A percentile compares a stretch with the other conserved stretches of the same genome.
phyloP scores from a whole-genome alignment of 1,140 invertebrate genomes.

The Zophobas atratus region DNA sequence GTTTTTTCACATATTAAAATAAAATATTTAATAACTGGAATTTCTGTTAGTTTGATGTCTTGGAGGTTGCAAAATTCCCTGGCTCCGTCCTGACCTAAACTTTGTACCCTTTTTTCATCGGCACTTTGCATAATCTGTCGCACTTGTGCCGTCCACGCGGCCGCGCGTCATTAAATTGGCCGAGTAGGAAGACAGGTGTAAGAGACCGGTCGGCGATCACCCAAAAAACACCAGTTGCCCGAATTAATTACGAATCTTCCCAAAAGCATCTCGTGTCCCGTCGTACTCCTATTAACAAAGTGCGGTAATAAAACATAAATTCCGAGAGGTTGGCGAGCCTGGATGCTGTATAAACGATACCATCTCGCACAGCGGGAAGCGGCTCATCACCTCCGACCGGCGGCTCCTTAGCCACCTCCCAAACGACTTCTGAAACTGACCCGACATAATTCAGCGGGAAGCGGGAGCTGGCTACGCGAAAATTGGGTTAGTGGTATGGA shows the following conservation, averaged over 20 bases:
- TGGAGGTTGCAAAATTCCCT: too few species aligned
- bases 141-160: neutral
- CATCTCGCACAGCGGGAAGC: constrained; percentile 46
- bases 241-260: constrained; percentile 9
- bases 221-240: constrained; percentile 2
- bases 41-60: too few species aligned
- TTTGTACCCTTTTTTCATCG: neutral
- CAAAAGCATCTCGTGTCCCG: constrained; percentile 6
- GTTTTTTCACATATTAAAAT: neutral
- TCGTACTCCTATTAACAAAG: constrained; percentile 38
- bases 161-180: neutral
- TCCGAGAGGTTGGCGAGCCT: constrained; percentile 22
- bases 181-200: constrained; percentile 14
- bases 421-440: constrained; percentile 39
- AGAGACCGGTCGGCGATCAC: constrained; percentile 1
- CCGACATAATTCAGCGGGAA: constrained; percentile 26
- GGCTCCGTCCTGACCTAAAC: neutral
- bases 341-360: constrained; percentile 34
- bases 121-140: constrained; percentile 7
- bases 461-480: too few species aligned
- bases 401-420: constrained; percentile 45
- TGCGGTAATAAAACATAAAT: constrained; percentile 38
- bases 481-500: too few species aligned
- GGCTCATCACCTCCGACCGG: constrained; percentile 45
- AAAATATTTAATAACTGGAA: neutral